Base-by-base conservation (phyloP, 2,113 vertebrate species). In the Protobothrops mucrosquamatus region DNA sequence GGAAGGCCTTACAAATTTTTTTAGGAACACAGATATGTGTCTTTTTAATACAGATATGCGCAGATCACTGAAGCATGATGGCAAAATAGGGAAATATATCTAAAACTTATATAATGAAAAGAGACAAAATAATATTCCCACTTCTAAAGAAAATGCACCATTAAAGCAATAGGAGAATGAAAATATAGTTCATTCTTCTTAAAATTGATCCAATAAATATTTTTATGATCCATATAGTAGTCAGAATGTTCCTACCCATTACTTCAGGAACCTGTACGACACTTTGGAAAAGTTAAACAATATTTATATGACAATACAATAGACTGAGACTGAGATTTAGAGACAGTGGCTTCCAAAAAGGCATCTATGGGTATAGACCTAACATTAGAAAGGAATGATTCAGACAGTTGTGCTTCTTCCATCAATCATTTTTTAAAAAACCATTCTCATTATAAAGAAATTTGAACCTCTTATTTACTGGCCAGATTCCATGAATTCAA, bases 1-100 rank as follows among this genome's bases (percentile, higher is more conserved):
- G 94, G 0, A 12, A 93, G 95, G 94, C 95, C 34, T 26, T 48
- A 24, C 81, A 90, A n/a, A n/a, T n/a, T n/a, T n/a, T n/a, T n/a
- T n/a, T 90, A 85, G 54, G 18, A 0, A 43, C 56, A 24, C 46
- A 89, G 48, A 3, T 46, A 20, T 55, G 22, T 0, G 9, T 39
- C 39, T 90, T 3, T 69, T 52, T 10, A 54, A 43, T 56, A 5
- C 0, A 0, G 89, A 26, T 26, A 39, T 3, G 39, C 23, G 26
- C 9, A 81, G 43, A 18, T 51, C 22, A 90, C 48, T 74, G 15
- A 29, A 2, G 48, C 61, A n/a, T 55, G 87, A 74, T 46, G 69
- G 39, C 0, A 0, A 2, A 61, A 18, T 48, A 10, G 23, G 51
- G 23, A 92, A 29, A 0, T 56, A 61, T 57, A 0, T 0, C 86